These are phyloP conservation scores for Teinopalpus imperialis DNA, from an alignment of 2,888 invertebrate genomes.

Conservation along the genomic window DNA sequence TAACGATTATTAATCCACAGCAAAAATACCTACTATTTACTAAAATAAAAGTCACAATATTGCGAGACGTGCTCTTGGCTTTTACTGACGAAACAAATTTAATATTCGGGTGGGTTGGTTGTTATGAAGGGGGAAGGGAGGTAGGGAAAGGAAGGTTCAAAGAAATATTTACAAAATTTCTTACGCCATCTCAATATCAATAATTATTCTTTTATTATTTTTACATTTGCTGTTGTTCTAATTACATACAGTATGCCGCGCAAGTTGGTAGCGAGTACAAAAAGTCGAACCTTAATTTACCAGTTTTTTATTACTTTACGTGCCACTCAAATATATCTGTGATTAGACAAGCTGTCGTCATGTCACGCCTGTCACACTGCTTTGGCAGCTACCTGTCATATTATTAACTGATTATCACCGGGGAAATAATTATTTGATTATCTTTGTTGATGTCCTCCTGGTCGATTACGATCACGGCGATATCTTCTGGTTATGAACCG, in stretches of 20 bases:
- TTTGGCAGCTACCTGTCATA: conserved; percentile 1
- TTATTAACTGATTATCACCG: background rate
- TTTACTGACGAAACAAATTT: conserved; percentile 67
- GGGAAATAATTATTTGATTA: background rate
- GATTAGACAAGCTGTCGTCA: background rate
- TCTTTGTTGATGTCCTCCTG: no score
- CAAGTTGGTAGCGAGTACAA: background rate
- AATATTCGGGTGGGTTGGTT: conserved; percentile 64
- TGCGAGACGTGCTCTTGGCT: conserved; percentile 50
- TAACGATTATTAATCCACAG: conserved; percentile 7
- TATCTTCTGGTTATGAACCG: no score
- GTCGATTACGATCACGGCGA: no score
- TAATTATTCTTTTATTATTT: conserved; percentile 46
- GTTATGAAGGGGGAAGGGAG: conserved; percentile 46
- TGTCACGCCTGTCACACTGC: background rate
- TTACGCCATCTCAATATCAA: conserved; percentile 51
- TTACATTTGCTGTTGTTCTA: conserved; percentile 1
- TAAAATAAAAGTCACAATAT: conserved; percentile 60
- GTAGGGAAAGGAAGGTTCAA: conserved; percentile 34
- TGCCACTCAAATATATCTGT: conserved; percentile 18
- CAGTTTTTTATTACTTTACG: background rate
- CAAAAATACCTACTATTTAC: conserved; percentile 32
- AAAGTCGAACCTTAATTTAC: background rate
- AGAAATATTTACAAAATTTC: conserved; percentile 51
- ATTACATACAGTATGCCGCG: background rate